Conservation (phyloP, 2,797 vertebrate species). For the Huso huso region DNA sequence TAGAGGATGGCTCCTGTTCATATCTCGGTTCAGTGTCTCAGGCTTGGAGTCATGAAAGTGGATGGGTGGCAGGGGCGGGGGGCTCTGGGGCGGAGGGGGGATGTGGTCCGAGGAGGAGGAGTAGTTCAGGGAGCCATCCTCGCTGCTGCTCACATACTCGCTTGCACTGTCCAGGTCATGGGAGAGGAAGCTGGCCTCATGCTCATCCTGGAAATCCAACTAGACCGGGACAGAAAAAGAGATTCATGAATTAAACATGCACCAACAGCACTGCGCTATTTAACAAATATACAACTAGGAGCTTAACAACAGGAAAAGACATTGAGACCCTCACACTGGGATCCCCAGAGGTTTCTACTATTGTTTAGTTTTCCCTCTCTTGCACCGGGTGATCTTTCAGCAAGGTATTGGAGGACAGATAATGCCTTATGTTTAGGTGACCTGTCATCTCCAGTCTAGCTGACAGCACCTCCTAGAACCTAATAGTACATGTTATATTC, state of each 20-base stretch:
- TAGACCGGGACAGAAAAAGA: conserved; percentile 35
- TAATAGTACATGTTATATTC: no score
- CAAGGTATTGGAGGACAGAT: no score
- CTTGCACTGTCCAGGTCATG: conserved; percentile 78
- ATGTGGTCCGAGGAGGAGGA: conserved; percentile 85
- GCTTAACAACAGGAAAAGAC: no score
- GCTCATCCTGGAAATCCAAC: conserved; percentile 96
- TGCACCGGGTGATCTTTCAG: no score
- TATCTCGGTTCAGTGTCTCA: conserved; percentile 50
- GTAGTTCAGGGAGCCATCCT: conserved; percentile 81
- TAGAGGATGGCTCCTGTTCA: conserved; percentile 50
- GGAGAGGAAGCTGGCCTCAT: conserved; percentile 65
- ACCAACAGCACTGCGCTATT: no score
- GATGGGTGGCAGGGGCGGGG: conserved; percentile 73
- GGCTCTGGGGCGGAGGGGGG: conserved; percentile 77
- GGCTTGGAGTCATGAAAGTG: conserved; percentile 70
- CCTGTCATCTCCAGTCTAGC: no score
- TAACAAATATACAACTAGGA: no score
- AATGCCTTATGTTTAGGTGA: no score
- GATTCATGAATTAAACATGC: not conserved
- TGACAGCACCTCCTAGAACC: no score
- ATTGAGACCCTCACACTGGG: no score
- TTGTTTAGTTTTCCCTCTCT: no score
- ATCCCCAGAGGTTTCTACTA: no score
- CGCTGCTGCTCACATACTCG: conserved; percentile 83